phyloP scores from a whole-genome alignment of 2,797 vertebrate genomes.

The Chaetodon trifasciatus region DNA sequence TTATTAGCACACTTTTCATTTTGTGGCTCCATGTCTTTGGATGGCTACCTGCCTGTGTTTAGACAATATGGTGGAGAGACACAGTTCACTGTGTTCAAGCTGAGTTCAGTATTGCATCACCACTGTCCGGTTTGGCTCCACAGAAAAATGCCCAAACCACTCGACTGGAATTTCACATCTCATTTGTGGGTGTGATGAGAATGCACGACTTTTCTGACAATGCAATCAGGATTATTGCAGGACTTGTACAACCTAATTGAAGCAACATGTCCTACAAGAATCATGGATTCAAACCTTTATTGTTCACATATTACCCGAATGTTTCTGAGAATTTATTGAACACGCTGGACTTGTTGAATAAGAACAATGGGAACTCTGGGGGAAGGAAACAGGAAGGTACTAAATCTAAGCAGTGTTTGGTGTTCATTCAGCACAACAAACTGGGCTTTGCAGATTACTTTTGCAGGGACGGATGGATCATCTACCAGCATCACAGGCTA shows the following conservation, averaged over 20 bases:
- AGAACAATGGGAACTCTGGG: not conserved
- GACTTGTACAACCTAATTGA: not conserved
- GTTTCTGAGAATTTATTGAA: not conserved
- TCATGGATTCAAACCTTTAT: not conserved
- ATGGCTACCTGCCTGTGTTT: conserved; percentile 36
- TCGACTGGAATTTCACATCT: not conserved
- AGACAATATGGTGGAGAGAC: conserved; percentile 25
- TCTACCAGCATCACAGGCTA: not conserved
- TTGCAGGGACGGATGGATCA: not conserved
- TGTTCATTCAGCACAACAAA: not conserved
- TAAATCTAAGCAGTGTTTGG: not conserved
- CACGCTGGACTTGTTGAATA: not conserved
- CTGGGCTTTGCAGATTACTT: not conserved
- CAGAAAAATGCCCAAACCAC: not conserved
- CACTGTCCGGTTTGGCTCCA: not conserved
- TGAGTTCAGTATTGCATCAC: conserved; percentile 19
- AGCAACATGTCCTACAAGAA: not conserved
- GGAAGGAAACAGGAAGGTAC: not conserved
- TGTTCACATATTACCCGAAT: not conserved
- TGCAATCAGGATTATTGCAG: not conserved
- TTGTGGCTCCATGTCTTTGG: conserved; percentile 31
- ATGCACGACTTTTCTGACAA: not conserved
- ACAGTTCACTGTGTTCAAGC: conserved; percentile 30
- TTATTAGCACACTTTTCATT: conserved; percentile 47
- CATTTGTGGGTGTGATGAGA: not conserved